Base-by-base conservation (phyloP, 2,888 invertebrate genomes). In the Drosophila buzzatii region DNA sequence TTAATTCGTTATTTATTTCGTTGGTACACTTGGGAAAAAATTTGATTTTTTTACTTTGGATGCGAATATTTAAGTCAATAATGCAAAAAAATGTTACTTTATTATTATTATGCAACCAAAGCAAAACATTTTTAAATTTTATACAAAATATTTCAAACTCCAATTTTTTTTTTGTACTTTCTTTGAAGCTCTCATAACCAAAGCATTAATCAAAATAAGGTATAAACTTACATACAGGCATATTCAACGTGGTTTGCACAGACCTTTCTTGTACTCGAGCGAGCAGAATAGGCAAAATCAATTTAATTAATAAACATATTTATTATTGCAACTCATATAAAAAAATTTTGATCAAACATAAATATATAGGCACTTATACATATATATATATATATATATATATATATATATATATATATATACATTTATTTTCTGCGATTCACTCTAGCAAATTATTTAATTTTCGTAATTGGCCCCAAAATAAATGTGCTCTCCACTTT, bases 391-490 rank as follows among this genome's bases (percentile, higher is more conserved):
- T n/a, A n/a, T n/a, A n/a, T n/a, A n/a, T n/a, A n/a, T n/a, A n/a
- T n/a, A n/a, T n/a, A n/a, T n/a, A n/a, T n/a, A n/a, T n/a, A n/a
- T 58, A n/a, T 7, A n/a, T 42, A 20, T 39, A 47, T 55, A 52
- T 61, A 20, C 59, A 66, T 37, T 39, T 51, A 23, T 58, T 51
- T 39, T 51, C 23, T 51, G 61, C 64, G 35, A 44, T 60, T 59
- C 79, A 74, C 69, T 77, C 53, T 55, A 57, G 49, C 16, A 70
- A 77, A 81, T 70, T 73, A 77, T 72, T 82, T 83, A 47, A 85
- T 77, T 76, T 76, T 61, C 27, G 70, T 76, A 80, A 80, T 76
- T 83, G 83, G 67, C 55, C 37, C 12, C 49, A 67, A 71, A 75
- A 77, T 62, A 73, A 64, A 74, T 76, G 66, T 76, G 66, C 70